Evolutionary conservation across 1,140 invertebrate genomes (phyloP).

Genomic region (Copidosoma floridanum): DNA sequence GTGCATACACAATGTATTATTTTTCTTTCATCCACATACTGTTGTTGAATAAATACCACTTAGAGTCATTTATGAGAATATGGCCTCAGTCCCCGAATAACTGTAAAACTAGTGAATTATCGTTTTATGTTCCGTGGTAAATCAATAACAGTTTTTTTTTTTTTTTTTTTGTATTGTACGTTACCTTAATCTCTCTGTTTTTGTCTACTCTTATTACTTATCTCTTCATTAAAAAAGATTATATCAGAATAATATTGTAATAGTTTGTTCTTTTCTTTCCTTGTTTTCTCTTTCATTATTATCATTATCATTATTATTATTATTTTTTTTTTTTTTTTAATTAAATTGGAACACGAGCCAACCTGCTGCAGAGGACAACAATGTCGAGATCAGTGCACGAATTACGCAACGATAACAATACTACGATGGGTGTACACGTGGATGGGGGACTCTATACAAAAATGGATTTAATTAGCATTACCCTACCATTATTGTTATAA

Average conservation of each 20-base stretch:
- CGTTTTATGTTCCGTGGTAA: conserved; percentile 11
- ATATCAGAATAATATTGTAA: conserved; percentile 22
- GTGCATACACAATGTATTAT: background rate
- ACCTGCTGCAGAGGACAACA: conserved; percentile 26
- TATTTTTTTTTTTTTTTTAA: conserved; percentile 18
- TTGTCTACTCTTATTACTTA: background rate
- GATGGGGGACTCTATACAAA: background rate
- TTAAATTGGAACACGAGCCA: conserved; percentile 26
- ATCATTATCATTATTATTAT: too few species aligned
- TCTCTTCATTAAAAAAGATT: conserved; percentile 5
- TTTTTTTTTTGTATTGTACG: background rate
- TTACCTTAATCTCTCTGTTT: background rate
- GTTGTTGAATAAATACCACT: too few species aligned
- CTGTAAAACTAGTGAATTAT: too few species aligned
- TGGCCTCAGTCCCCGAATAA: too few species aligned
- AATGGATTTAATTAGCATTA: too few species aligned
- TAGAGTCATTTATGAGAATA: background rate
- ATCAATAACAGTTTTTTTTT: conserved; percentile 15
- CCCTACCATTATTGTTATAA: too few species aligned
- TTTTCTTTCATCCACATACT: too few species aligned
- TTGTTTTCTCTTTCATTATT: too few species aligned
- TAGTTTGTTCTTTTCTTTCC: background rate
- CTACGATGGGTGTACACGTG: background rate
- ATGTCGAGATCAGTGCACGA: conserved; percentile 20
- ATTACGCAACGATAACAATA: conserved; percentile 12